These are phyloP conservation scores for Torymus aiolomorphi DNA, from an alignment of 2,888 invertebrate genomes.

Conservation along the genomic window DNA sequence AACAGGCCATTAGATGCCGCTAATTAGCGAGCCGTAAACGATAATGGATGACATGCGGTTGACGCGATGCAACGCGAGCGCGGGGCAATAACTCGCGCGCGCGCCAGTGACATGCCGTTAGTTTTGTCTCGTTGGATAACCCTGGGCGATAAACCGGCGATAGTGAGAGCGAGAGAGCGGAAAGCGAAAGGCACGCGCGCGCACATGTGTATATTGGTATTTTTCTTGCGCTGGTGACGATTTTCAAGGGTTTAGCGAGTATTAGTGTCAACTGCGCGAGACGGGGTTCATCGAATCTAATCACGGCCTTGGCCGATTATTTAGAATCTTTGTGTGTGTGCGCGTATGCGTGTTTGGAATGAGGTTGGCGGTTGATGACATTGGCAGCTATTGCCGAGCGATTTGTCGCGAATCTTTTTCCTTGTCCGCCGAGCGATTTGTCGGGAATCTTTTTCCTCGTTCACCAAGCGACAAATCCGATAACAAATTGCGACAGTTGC, in stretches of 20 bases:
- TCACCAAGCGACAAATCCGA: too few relatives aligned
- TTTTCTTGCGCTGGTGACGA: too few relatives aligned
- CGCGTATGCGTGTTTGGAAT: neutral
- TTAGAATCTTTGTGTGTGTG: neutral
- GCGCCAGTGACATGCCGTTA: slow-evolving; percentile 71
- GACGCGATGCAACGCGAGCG: slow-evolving; percentile 60
- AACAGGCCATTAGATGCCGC: slow-evolving; percentile 63
- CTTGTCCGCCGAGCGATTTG: too few relatives aligned
- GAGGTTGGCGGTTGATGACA: neutral
- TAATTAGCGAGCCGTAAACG: slow-evolving; percentile 74
- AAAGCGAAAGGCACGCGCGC: too few relatives aligned
- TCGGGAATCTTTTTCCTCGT: neutral
- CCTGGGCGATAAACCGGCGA: slow-evolving; percentile 69
- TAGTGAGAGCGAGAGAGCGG: neutral
- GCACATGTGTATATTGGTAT: too few relatives aligned
- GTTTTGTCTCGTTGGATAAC: slow-evolving; percentile 75
- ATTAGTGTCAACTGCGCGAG: neutral
- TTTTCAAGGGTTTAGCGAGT: too few relatives aligned
- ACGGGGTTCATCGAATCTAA: neutral
- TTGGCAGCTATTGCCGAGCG: neutral
- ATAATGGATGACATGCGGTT: slow-evolving; percentile 73
- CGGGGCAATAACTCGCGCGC: slow-evolving; percentile 44
- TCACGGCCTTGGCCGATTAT: slow-evolving; percentile 11
- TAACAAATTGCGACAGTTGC: neutral
- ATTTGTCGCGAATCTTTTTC: neutral